phyloP scores from a whole-genome alignment of 2,113 vertebrate genomes.

The Pterocles burchelli region DNA sequence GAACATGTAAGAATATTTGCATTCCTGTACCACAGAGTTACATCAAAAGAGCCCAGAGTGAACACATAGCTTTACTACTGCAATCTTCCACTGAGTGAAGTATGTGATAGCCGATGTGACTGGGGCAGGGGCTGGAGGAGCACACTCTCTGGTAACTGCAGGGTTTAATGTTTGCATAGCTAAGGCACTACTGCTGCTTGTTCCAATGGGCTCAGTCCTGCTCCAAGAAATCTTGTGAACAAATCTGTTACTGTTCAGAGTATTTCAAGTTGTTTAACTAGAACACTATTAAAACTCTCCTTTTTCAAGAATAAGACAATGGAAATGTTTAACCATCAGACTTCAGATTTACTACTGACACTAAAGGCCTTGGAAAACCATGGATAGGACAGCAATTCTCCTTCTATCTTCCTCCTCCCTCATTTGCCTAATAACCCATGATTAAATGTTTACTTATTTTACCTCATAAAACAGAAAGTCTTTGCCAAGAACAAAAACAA shows the following conservation, averaged over 20 bases:
- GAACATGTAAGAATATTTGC: neutral
- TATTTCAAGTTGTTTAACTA: neutral
- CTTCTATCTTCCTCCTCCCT: neutral
- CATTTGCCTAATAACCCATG: neutral
- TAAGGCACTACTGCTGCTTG: neutral
- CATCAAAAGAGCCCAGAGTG: neutral
- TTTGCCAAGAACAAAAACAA: slow-evolving; percentile 10
- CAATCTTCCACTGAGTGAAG: neutral
- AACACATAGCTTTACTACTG: neutral
- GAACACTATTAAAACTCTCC: neutral
- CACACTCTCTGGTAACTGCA: neutral
- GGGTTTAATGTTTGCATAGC: neutral
- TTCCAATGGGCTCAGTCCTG: neutral
- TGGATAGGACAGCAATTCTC: slow-evolving; percentile 2
- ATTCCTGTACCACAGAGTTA: neutral
- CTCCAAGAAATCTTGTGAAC: neutral
- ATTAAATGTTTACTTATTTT: slow-evolving; percentile 5
- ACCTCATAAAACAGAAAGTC: slow-evolving; percentile 44
- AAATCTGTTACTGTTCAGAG: neutral
- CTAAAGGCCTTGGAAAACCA: neutral
- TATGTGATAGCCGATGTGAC: too few relatives aligned
- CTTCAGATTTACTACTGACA: neutral
- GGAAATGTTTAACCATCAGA: slow-evolving; percentile 45
- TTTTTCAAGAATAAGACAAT: slow-evolving; percentile 1
- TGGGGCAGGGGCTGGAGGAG: neutral